phyloP scores from a whole-genome alignment of 2,888 invertebrate species.

The Trachelus stipa region DNA sequence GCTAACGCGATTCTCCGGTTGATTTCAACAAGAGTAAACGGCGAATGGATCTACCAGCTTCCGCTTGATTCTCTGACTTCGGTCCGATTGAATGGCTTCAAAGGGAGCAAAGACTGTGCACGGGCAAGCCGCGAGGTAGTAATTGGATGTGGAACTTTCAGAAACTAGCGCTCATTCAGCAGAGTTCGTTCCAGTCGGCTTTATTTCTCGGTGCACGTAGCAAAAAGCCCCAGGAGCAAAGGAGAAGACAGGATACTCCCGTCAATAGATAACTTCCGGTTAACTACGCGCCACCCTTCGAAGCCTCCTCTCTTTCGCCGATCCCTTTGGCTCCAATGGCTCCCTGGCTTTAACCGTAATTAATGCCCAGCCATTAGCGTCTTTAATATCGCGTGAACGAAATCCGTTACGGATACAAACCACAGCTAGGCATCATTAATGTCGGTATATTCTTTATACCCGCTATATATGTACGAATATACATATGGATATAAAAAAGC shows the following conservation, averaged over 20 bases:
- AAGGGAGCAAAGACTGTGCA: neutral
- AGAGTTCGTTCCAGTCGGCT: neutral
- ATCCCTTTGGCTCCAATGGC: neutral
- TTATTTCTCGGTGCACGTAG: neutral
- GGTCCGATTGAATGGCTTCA: neutral
- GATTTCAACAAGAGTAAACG: neutral
- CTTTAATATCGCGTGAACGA: slow-evolving; percentile 41
- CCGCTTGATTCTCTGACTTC: neutral
- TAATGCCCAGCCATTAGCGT: slow-evolving; percentile 41
- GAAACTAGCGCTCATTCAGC: neutral
- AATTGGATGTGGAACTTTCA: neutral
- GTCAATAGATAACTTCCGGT: slow-evolving; percentile 1
- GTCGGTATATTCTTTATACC: neutral
- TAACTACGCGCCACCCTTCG: slow-evolving; percentile 4
- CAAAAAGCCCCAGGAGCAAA: neutral
- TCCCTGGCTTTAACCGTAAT: slow-evolving; percentile 25
- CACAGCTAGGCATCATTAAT: neutral
- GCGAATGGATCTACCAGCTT: neutral
- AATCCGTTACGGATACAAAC: slow-evolving; percentile 35
- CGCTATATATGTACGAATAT: neutral
- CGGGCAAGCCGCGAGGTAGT: neutral
- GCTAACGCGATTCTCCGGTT: neutral
- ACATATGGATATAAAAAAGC: neutral
- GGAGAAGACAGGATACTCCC: neutral
- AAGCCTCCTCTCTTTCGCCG: neutral